Conservation (phyloP, 2,888 invertebrate species). For the Drosophila paracracens region DNA sequence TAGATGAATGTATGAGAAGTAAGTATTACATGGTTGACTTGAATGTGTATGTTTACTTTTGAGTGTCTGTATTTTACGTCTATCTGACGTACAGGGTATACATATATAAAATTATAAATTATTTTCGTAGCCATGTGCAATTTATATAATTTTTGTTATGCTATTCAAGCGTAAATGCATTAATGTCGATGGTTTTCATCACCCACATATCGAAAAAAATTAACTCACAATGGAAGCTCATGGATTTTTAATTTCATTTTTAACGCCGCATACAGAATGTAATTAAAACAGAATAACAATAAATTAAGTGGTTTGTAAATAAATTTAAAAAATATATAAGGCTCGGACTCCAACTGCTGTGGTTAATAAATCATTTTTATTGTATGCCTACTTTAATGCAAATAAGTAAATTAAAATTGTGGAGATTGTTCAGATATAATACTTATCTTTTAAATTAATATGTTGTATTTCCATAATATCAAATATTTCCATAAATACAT, state of each 20-base stretch:
- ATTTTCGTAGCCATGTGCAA: conserved; percentile 9
- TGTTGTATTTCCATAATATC: neutral
- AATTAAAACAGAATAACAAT: conserved; percentile 82
- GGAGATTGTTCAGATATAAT: conserved; percentile 27
- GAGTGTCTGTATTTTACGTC: neutral
- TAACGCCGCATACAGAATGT: conserved; percentile 71
- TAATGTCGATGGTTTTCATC: conserved; percentile 56
- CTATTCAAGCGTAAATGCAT: conserved; percentile 74
- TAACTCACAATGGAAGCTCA: conserved; percentile 44
- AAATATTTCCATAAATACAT: neutral
- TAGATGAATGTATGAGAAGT: neutral
- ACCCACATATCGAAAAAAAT: conserved; percentile 31
- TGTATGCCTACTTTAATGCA: conserved; percentile 22
- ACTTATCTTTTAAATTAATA: conserved; percentile 7
- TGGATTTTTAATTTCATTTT: conserved; percentile 72
- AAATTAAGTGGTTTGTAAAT: conserved; percentile 83
- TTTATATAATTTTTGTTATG: conserved; percentile 75
- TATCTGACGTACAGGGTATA: too few relatives aligned
- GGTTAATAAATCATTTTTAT: conserved; percentile 33
- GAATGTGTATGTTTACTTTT: neutral
- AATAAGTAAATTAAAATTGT: conserved; percentile 54
- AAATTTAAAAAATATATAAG: conserved; percentile 68
- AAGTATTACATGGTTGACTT: neutral
- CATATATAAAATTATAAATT: neutral
- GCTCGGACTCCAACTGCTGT: conserved; percentile 36